Evolutionary conservation across 2,113 vertebrate species (phyloP).

Genomic region (Cyanoramphus novaezelandiae): DNA sequence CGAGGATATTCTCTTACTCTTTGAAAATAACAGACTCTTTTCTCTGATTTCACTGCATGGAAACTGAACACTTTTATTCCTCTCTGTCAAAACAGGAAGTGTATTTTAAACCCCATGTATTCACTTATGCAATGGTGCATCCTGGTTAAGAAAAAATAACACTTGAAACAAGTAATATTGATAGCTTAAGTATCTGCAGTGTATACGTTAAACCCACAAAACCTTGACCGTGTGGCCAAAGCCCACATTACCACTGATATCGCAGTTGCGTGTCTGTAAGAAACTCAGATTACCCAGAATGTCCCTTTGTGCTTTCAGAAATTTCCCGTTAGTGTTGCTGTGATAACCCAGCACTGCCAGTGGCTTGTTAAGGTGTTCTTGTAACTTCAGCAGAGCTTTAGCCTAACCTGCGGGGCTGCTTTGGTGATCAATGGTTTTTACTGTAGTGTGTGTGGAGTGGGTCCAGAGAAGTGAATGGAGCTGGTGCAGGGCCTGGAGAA

Average conservation of each 20-base stretch:
- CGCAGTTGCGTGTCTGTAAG: not conserved
- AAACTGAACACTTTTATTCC: not conserved
- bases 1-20: not conserved
- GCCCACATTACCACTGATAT: not conserved
- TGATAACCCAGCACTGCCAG: fast-evolving
- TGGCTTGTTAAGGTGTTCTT: fast-evolving
- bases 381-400: not conserved
- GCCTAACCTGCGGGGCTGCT: not conserved
- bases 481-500: too few species aligned
- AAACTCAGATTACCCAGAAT: fast-evolving
- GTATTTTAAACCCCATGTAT: not conserved
- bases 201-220: not conserved
- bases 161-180: not conserved
- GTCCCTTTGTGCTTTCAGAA: not conserved
- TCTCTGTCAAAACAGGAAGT: not conserved
- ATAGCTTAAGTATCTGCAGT: not conserved
- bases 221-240: not conserved
- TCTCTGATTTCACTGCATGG: not conserved
- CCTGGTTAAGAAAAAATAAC: not conserved
- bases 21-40: not conserved
- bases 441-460: not conserved
- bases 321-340: not conserved
- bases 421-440: not conserved
- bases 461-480: too few species aligned
- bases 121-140: not conserved